Evolutionary conservation across 2,797 vertebrate genomes (phyloP).

Genomic region (Eospalax fontanierii): DNA sequence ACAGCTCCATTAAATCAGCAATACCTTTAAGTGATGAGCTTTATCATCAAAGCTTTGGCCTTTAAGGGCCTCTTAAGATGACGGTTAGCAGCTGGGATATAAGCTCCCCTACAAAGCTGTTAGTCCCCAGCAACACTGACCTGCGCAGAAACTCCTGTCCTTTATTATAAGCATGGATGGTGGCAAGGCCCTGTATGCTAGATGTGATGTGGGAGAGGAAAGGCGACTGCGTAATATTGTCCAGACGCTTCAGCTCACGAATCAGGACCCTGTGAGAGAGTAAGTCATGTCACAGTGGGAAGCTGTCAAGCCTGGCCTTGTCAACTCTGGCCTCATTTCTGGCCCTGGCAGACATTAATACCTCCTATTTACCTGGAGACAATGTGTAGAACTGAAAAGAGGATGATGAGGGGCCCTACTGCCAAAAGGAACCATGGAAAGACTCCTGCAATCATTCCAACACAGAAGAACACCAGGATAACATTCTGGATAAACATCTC

Average conservation of each 20-base stretch:
- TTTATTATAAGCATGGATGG: conserved; percentile 95
- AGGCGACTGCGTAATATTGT: conserved; percentile 95
- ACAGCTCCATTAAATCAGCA: neutral
- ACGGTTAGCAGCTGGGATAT: neutral
- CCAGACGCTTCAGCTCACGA: conserved; percentile 95
- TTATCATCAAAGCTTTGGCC: neutral
- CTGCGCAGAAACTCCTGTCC: conserved; percentile 94
- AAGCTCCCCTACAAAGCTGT: neutral
- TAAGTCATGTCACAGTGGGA: neutral
- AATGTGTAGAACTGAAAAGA: conserved; percentile 93
- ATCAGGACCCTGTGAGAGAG: conserved; percentile 92
- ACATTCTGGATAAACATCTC: conserved; percentile 98
- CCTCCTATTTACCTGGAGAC: conserved; percentile 91
- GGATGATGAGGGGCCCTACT: conserved; percentile 93
- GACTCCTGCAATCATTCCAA: conserved; percentile 94
- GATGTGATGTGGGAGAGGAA: conserved; percentile 96
- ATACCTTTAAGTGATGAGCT: neutral
- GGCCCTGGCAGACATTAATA: neutral
- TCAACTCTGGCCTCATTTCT: neutral
- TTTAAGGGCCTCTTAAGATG: neutral
- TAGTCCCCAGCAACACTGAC: conserved; percentile 84
- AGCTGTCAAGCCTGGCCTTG: neutral
- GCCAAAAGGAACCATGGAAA: conserved; percentile 97
- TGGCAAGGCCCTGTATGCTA: conserved; percentile 96
- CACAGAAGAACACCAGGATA: conserved; percentile 96